Base-by-base conservation (phyloP, 2,113 vertebrate species). In the Oriolus oriolus region DNA sequence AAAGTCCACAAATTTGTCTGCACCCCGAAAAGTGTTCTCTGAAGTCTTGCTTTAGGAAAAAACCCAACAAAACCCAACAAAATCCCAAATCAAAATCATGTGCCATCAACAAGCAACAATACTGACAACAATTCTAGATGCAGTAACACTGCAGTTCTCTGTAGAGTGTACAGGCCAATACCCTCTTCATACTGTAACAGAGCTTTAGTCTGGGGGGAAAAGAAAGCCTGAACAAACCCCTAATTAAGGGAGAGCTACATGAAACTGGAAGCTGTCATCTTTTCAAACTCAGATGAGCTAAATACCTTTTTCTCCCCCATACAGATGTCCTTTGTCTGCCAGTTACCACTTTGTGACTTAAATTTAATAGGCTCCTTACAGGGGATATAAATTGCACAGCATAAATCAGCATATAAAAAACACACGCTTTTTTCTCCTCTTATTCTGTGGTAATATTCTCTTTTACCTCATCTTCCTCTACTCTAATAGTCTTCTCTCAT, bases 251-350 rank as follows among this genome's bases (percentile, higher is more conserved):
- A 74, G 14, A 84, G 31, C 42, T 63, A 22, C 15, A 35, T 7
- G 5, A 28, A 94, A 95, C 12, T 30, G 9, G 44, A 74, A 73
- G 31, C 18, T 61, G 45, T 26, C 27, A 69, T 59, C 26, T 75
- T 88, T 74, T 69, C 27, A 45, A 71, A 85, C 17, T 31, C 7
- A 16, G 11, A 60, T 57, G 22, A 82, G 24, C n/a, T 52, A 60
- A 26, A 6, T 2, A 80, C 23, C 12, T 27, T 49, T 14, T 5
- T 3, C 2, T 8, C 14, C 7, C 7, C 13, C 2, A 3, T 13
- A 44, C 10, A 76, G 35, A 42, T 14, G 23, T 85, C 41, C 49
- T 75, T 83, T 74, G n/a, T 45, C 74, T 84, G 50, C 30, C 37
- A 68, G 18, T 68, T 73, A 52, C 20, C 50, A 73, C 18, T 57